Conservation (phyloP, 2,888 invertebrate genomes). For the Drosophila meridiana region DNA sequence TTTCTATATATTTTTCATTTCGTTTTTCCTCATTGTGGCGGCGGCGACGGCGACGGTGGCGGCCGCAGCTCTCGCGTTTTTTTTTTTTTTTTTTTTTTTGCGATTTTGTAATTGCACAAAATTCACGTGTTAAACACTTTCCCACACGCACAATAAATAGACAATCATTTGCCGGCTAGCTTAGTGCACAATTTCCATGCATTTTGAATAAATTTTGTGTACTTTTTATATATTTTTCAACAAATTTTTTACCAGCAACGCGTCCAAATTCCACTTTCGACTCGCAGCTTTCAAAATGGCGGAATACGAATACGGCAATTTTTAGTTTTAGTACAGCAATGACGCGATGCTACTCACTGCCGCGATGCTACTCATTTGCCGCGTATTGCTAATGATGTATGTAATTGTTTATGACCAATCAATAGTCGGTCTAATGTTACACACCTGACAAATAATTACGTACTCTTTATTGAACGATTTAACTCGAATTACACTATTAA, state of each 20-base stretch:
- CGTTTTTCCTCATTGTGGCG: constrained; percentile 66
- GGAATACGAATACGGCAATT: constrained; percentile 85
- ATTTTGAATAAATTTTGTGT: constrained; percentile 58
- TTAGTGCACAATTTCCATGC: constrained; percentile 47
- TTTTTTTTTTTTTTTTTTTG: constrained; percentile 53
- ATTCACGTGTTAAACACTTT: constrained; percentile 72
- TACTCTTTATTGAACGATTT: constrained; percentile 43
- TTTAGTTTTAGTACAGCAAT: constrained; percentile 85
- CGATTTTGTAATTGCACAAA: constrained; percentile 69
- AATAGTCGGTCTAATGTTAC: constrained; percentile 21
- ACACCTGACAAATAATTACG: constrained; percentile 52
- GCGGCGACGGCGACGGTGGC: constrained; percentile 62
- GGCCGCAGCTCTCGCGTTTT: constrained; percentile 54
- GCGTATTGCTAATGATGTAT: constrained; percentile 45
- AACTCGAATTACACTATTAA: constrained; percentile 53
- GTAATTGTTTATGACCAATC: constrained; percentile 32
- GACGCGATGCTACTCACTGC: constrained; percentile 82
- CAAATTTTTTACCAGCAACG: constrained; percentile 83
- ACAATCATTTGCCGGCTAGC: constrained; percentile 46
- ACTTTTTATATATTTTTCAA: constrained; percentile 72
- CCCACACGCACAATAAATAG: constrained; percentile 61
- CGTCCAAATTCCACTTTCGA: constrained; percentile 84
- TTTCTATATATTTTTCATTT: constrained; percentile 45
- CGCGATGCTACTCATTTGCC: constrained; percentile 72
- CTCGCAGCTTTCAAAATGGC: constrained; percentile 86